Evolutionary conservation across 1,140 invertebrate genomes (phyloP), one percentile per base, ranked within the genome.

Genomic region (Nasonia longicornis): DNA sequence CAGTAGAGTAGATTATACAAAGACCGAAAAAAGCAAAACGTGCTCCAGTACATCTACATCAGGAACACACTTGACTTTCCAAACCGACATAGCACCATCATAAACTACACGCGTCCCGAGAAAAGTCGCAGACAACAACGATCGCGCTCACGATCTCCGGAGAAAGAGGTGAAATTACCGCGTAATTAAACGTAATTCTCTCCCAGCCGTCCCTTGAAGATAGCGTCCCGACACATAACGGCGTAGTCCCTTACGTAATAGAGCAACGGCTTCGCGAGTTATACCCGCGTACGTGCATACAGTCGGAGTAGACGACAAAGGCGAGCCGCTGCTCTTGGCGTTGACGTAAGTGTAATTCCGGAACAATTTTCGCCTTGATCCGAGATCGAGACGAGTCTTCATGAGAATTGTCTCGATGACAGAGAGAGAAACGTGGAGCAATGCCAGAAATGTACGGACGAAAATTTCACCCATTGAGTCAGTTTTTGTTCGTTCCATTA

Each of bases 281-380:
- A 74, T 22, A 63, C 6, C 64, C 52, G 29, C n/a, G 48, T 29
- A 58, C 29, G 26, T n/a, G 29, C 70, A 35, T 35, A n/a, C 16
- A 16, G 52, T n/a, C 6, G 20, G 52, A 58, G n/a, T 22, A 6
- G 48, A 45, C 20, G 26, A 75, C 73, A 38, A 75, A 35, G 29
- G 20, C 45, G n/a, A 52, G 42, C 72, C n/a, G 71, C 14, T 52
- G 71, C 14, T 52, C 12, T 12, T 20, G 26, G 12, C 42, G 12
- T 3, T 75, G 73, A 75, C 22, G 73, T 75, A 75, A 75, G 52
- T 63, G 73, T 63, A 75, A 75, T 75, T 75, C 22, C 48, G n/a
- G 73, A 73, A 22, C 70, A 14, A 48, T 48, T 48, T 48, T n/a
- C 64, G 14, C 64, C 2, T 69, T 29, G 22, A 69, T 69, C 45